Evolutionary conservation across 37 sponge, comb jelly and placozoan species (phyloP).

Genomic region (Dysidea cf. avara): DNA sequence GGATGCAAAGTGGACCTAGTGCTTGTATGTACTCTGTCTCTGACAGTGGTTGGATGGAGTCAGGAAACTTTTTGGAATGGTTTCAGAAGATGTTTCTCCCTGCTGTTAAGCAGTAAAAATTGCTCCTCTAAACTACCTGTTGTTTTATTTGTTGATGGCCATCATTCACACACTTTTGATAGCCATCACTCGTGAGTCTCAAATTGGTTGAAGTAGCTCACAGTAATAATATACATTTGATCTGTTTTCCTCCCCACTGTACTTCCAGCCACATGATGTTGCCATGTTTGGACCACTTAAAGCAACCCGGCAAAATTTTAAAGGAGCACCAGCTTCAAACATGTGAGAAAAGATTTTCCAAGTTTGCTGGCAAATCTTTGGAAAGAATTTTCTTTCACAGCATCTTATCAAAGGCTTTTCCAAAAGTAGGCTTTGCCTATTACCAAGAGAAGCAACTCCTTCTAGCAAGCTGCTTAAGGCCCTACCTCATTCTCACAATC

Average conservation of each 20-base stretch:
- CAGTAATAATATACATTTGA: slow-evolving; percentile 17
- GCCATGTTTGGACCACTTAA: slow-evolving; percentile 54
- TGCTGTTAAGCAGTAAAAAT: slow-evolving; percentile 20
- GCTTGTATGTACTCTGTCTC: slow-evolving; percentile 31
- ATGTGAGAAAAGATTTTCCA: slow-evolving; percentile 52
- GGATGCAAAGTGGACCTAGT: slow-evolving; percentile 51
- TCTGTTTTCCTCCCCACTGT: slow-evolving; percentile 63
- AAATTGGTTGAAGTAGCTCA: slow-evolving; percentile 27
- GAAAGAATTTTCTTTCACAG: slow-evolving; percentile 2
- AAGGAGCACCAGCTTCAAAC: slow-evolving; percentile 31
- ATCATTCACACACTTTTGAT: slow-evolving; percentile 60
- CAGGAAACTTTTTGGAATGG: slow-evolving; percentile 40
- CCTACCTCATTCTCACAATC: slow-evolving; percentile 1
- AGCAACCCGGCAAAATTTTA: slow-evolving; percentile 36
- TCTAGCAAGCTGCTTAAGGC: slow-evolving; percentile 10
- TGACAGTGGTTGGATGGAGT: slow-evolving; percentile 67
- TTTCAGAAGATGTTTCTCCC: slow-evolving; percentile 43
- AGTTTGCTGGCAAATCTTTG: slow-evolving; percentile 21
- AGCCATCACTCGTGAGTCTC: no score
- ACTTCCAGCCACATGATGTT: slow-evolving; percentile 60
- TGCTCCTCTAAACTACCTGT: slow-evolving; percentile 15
- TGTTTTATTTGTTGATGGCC: slow-evolving; percentile 67
- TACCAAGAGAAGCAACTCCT: slow-evolving; percentile 32
- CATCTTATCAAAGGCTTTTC: slow-evolving; percentile 30
- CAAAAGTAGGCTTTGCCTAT: slow-evolving; percentile 38